These are phyloP conservation scores for Corythoichthys intestinalis DNA, from an alignment of 2,113 vertebrate species.

Conservation along the genomic window DNA sequence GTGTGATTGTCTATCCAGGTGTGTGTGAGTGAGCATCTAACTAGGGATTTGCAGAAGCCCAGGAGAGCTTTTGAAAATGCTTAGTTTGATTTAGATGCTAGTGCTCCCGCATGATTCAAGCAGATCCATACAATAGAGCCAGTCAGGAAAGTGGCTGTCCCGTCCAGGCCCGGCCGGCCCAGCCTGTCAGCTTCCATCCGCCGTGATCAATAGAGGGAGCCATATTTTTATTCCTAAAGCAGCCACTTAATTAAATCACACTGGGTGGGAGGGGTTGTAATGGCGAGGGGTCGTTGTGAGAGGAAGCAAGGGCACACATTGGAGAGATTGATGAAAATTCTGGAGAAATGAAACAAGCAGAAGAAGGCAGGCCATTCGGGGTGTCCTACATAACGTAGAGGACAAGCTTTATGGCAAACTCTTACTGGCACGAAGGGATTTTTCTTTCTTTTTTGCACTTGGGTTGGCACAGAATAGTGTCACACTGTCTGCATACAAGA, in stretches of 20 bases:
- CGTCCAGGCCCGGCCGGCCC: constrained; percentile 47
- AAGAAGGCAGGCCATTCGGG: constrained; percentile 7
- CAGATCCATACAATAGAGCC: constrained; percentile 7
- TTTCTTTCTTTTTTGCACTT: constrained; percentile 17
- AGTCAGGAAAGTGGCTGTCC: constrained; percentile 71
- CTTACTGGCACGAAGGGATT: constrained; percentile 15
- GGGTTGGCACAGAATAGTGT: neutral
- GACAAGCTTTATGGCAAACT: constrained; percentile 26
- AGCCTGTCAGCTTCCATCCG: constrained; percentile 81
- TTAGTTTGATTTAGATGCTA: constrained; percentile 87
- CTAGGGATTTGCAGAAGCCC: constrained; percentile 76
- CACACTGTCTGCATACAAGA: too few species aligned
- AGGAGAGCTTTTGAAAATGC: constrained; percentile 84
- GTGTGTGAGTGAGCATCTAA: constrained; percentile 49
- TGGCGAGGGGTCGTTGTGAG: constrained; percentile 21
- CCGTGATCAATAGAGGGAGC: constrained; percentile 88
- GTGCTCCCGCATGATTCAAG: constrained; percentile 59
- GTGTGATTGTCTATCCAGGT: constrained; percentile 44
- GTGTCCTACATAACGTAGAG: constrained; percentile 26
- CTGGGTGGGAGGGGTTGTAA: constrained; percentile 58
- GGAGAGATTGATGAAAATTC: constrained; percentile 60
- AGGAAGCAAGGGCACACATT: constrained; percentile 59
- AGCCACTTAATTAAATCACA: constrained; percentile 94
- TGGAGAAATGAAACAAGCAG: constrained; percentile 31
- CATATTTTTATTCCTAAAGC: constrained; percentile 99